A percentile compares a stretch with the other conserved stretches of the same genome.
Conservation (phyloP, 2,113 vertebrate genomes). For the Aldabrachelys gigantea region DNA sequence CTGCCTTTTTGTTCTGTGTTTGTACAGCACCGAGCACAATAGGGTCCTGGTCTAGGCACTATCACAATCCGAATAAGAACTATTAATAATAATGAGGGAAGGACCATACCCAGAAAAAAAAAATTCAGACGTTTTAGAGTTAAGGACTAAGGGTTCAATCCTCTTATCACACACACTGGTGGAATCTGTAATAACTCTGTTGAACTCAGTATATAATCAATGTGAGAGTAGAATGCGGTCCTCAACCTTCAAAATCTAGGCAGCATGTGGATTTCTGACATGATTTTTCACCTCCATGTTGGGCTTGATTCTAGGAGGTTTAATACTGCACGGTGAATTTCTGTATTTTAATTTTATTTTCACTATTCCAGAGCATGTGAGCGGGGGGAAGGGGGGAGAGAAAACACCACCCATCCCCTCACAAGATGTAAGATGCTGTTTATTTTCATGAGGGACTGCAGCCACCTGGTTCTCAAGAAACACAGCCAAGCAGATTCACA, state of each 20-base stretch:
- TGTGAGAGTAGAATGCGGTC: background rate
- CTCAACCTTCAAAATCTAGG: background rate
- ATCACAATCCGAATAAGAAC: background rate
- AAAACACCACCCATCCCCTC: background rate
- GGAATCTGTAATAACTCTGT: background rate
- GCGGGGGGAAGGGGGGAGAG: background rate
- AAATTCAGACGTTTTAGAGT: background rate
- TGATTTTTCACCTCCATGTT: background rate
- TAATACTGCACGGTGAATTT: background rate
- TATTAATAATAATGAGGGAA: background rate
- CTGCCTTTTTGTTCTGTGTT: background rate
- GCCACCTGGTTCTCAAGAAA: background rate
- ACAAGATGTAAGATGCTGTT: background rate
- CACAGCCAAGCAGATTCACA: background rate
- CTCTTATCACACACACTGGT: background rate
- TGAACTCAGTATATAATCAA: background rate
- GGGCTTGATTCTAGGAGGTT: background rate
- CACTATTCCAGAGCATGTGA: background rate
- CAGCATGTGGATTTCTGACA: background rate
- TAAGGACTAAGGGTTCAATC: background rate
- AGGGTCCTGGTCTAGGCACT: background rate
- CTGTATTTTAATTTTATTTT: background rate
- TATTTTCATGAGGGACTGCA: background rate
- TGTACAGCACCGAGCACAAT: background rate
- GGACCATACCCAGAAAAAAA: background rate